A percentile compares a stretch with the other conserved stretches of the same genome.
Evolutionary conservation across 2,113 vertebrate species (phyloP).

Genomic region (Addax nasomaculatus): DNA sequence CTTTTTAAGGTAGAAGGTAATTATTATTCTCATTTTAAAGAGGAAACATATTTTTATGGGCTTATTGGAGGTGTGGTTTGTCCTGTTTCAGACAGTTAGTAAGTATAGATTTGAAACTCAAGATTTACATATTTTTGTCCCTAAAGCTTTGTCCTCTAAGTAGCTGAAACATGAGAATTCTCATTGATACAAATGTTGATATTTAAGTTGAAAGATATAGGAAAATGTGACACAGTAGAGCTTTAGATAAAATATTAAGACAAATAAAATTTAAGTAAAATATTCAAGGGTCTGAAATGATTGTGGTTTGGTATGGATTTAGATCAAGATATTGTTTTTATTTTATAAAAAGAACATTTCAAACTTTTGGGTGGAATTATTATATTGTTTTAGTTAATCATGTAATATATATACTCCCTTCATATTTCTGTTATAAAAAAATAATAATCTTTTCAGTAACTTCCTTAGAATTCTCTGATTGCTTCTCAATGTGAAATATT

Average conservation of each 20-base stretch:
- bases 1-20: background rate
- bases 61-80: background rate
- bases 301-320: background rate
- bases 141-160: background rate
- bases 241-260: background rate
- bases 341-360: background rate
- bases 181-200: background rate
- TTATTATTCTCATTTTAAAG: background rate
- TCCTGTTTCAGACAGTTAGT: background rate
- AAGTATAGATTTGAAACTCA: background rate
- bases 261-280: background rate
- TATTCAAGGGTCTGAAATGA: background rate
- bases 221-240: background rate
- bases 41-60: background rate
- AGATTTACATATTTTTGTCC: background rate
- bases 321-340: background rate
- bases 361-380: background rate
- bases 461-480: background rate
- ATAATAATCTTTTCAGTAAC: background rate
- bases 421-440: background rate
- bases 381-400: background rate
- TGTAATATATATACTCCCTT: background rate
- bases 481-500: background rate
- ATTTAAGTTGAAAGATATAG: background rate
- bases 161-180: background rate